Evolutionary conservation across 1,140 invertebrate genomes (phyloP), one percentile per base, ranked within the genome.

Genomic region (Drosophila novamexicana): DNA sequence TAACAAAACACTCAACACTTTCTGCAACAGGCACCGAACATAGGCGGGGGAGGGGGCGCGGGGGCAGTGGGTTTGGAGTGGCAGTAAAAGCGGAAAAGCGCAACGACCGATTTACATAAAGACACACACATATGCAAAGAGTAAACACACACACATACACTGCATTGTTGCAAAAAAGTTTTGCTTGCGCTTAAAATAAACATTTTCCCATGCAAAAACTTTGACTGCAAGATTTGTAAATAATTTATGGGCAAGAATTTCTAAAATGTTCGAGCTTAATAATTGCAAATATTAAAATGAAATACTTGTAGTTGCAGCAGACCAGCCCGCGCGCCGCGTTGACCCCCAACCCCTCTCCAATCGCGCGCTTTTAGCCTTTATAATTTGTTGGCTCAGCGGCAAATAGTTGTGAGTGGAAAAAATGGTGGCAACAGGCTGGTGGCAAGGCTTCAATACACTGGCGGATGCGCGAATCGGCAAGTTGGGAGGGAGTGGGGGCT

Each of bases 1-100:
- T 89, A 89, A 89, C 84, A 89, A 89, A 89, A 89, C 84, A 89
- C 84, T 89, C 84, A 84, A 74, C 84, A 84, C 78, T 77, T 71
- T 57, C 5, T 63, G 62, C 52, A 50, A 67, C n/a, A 45, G 40
- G 56, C 67, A 54, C 74, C 69, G 57, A 56, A 71, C 47, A 36
- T 40, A 12, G 9, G 56, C 12, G 18, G n/a, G n/a, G 8, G 12
- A 14, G 22, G 7, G 34, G 50, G 18, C 0, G 18, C 18, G 14
- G 37, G 29, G 29, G 42, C 14, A 18, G 36, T 22, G 7, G 12
- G 14, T 7, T 10, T 36, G 32, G 39, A 72, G 56, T 58, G 74
- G 52, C 68, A 54, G 69, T 61, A 70, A 63, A 61, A 67, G 56
- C 49, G 59, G 56, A 71, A 66, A 52, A 78, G 66, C 76, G 77